phyloP scores from a whole-genome alignment of 2,113 vertebrate species.

The Pongo abelii region DNA sequence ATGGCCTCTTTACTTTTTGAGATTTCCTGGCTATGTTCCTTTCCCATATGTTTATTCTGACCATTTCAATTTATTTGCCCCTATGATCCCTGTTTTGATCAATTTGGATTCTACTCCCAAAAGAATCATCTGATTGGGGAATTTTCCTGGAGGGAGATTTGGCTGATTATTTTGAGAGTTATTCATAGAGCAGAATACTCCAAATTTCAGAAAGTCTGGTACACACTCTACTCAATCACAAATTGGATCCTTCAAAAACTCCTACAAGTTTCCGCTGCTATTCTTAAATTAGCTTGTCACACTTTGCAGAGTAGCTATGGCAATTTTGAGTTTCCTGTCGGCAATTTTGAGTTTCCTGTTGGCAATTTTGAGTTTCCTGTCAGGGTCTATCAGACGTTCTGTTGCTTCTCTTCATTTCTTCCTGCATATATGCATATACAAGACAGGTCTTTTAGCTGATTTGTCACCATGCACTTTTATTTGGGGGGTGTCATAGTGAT shows the following conservation, averaged over 20 bases:
- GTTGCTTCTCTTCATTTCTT: neutral
- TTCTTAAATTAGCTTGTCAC: neutral
- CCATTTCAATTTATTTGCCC: neutral
- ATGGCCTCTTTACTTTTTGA: neutral
- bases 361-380: neutral
- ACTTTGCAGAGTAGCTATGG: neutral
- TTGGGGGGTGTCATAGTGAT: neutral
- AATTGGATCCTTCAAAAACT: neutral
- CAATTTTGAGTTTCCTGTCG: neutral
- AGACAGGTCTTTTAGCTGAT: neutral
- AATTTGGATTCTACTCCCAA: neutral
- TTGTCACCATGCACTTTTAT: neutral
- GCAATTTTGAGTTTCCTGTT: neutral
- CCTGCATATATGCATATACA: neutral
- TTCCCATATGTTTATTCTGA: neutral
- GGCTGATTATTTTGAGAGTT: neutral
- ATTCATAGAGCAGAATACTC: neutral
- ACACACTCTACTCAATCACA: neutral
- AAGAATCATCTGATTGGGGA: neutral
- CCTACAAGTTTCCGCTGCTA: neutral
- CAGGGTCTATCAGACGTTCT: neutral
- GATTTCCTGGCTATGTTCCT: neutral
- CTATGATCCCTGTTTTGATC: neutral
- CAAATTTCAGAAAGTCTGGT: neutral
- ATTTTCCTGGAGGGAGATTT: neutral